Percentiles rank a stretch among this genome's conserved stretches.
phyloP scores from a whole-genome alignment of 2,113 vertebrate species.

The Cephalopholis sonnerati region DNA sequence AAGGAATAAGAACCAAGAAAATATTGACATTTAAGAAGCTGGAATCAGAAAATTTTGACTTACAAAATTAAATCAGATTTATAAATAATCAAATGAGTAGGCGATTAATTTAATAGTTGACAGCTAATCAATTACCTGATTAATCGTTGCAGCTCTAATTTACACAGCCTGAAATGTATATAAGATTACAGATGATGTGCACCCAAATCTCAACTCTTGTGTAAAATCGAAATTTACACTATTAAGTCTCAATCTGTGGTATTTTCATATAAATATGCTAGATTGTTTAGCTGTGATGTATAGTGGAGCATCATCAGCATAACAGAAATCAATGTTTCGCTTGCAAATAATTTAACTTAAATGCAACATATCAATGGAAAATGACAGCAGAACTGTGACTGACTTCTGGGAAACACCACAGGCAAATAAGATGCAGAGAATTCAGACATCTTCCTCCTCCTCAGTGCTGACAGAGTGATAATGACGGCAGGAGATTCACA shows the following conservation, averaged over 20 bases:
- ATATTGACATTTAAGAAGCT: too few species aligned
- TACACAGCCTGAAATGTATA: not conserved
- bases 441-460: not conserved
- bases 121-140: too few species aligned
- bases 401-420: not conserved
- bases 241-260: not conserved
- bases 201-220: not conserved
- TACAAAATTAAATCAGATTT: too few species aligned
- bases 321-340: not conserved
- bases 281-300: not conserved
- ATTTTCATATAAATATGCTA: too few species aligned
- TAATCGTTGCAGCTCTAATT: too few species aligned
- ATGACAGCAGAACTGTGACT: not conserved
- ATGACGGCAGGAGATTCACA: conserved; percentile 17
- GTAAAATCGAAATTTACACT: not conserved
- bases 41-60: too few species aligned
- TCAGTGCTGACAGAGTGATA: not conserved
- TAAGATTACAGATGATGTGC: not conserved
- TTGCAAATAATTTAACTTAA: not conserved
- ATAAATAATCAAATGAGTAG: too few species aligned
- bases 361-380: not conserved
- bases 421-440: not conserved
- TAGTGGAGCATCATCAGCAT: too few species aligned
- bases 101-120: too few species aligned
- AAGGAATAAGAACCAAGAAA: too few species aligned